A percentile compares a stretch with the other conserved stretches of the same genome.
Conservation (phyloP, 2,113 vertebrate genomes). For the Eulacestoma nigropectus region DNA sequence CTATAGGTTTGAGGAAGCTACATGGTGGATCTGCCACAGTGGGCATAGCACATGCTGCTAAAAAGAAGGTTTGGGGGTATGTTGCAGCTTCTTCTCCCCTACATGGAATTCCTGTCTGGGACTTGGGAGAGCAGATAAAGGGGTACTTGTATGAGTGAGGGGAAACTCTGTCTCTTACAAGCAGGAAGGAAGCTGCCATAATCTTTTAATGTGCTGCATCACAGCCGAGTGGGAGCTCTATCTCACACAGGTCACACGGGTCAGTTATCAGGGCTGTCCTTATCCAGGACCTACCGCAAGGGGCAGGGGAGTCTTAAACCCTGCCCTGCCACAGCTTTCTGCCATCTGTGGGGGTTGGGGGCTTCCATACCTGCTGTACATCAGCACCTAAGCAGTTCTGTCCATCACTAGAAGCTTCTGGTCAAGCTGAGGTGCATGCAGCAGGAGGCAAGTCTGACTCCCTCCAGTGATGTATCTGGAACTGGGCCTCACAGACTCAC, state of each 20-base stretch:
- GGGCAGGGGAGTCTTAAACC: neutral
- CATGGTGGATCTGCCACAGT: neutral
- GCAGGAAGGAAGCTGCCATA: neutral
- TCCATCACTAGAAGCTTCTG: neutral
- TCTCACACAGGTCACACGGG: neutral
- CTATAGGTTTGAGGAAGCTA: neutral
- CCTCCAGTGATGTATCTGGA: neutral
- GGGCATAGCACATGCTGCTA: neutral
- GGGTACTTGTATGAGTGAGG: neutral
- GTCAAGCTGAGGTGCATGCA: neutral
- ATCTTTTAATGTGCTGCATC: neutral
- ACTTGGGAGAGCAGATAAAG: neutral
- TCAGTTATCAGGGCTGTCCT: neutral
- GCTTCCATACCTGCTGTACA: neutral
- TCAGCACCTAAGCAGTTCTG: neutral
- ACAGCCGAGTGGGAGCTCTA: neutral
- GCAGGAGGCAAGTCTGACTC: neutral
- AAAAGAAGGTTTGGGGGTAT: neutral
- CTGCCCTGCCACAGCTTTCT: neutral
- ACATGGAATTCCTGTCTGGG: neutral
- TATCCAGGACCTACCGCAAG: neutral
- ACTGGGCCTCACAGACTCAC: neutral
- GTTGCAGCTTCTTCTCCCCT: neutral
- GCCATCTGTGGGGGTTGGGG: neutral
- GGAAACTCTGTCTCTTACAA: neutral